Percentiles rank a stretch among this genome's conserved stretches.
phyloP scores from a whole-genome alignment of 2,888 invertebrate genomes.

The Heterodera filipjevi region DNA sequence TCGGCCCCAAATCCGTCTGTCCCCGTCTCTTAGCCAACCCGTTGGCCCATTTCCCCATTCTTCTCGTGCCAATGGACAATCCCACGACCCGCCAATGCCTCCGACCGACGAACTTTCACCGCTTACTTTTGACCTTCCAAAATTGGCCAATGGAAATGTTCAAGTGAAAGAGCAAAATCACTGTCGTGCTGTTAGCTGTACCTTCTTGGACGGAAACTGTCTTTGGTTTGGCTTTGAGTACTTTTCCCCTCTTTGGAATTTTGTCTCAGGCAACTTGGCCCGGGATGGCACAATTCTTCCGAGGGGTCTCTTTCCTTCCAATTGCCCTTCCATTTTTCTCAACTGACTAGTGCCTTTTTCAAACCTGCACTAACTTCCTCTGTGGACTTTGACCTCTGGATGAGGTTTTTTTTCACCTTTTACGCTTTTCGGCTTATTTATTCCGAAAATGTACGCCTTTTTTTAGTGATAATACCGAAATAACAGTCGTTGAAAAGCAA shows the following conservation, averaged over 20 bases:
- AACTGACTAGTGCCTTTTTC: slow-evolving; percentile 35
- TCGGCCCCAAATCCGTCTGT: slow-evolving; percentile 7
- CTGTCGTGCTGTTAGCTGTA: slow-evolving; percentile 41
- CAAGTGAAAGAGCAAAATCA: not conserved
- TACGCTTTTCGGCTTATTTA: too few species aligned
- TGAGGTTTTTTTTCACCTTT: slow-evolving; percentile 27
- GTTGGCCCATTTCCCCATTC: not conserved
- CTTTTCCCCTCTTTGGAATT: not conserved
- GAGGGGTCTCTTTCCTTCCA: slow-evolving; percentile 45
- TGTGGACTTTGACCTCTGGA: slow-evolving; percentile 46
- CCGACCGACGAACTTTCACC: not conserved
- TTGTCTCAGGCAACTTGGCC: slow-evolving; percentile 36
- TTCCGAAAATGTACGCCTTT: not conserved
- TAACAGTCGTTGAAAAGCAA: slow-evolving; percentile 23
- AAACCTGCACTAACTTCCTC: slow-evolving; percentile 40
- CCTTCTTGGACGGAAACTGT: slow-evolving; percentile 39
- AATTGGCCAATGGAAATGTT: not conserved
- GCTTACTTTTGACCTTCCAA: slow-evolving; percentile 9
- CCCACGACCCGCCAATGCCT: slow-evolving; percentile 9
- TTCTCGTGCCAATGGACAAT: not conserved
- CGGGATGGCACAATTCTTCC: slow-evolving; percentile 34
- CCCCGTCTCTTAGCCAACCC: not conserved
- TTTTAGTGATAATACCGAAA: slow-evolving; percentile 24
- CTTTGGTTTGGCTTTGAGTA: slow-evolving; percentile 28
- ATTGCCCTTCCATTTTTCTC: slow-evolving; percentile 32